phyloP scores from a whole-genome alignment of 2,888 invertebrate genomes.

The Tipula confusa region DNA sequence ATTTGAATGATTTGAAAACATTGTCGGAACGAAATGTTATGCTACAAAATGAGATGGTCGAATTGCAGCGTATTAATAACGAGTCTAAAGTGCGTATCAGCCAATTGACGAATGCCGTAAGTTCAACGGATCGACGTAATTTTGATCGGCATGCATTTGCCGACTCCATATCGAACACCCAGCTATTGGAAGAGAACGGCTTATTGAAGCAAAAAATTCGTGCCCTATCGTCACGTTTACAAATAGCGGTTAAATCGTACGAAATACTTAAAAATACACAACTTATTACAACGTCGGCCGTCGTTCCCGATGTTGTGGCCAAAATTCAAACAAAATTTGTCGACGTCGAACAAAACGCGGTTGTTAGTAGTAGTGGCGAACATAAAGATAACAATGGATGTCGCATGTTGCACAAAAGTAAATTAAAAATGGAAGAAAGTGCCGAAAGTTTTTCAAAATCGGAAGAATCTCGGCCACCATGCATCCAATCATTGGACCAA shows the following conservation, averaged over 20 bases:
- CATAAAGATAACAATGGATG: neutral
- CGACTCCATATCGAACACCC: neutral
- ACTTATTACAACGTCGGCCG: neutral
- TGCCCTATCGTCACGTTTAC: neutral
- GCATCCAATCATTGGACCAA: neutral
- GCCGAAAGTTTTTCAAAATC: conserved; percentile 14
- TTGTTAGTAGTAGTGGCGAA: neutral
- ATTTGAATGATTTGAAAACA: neutral
- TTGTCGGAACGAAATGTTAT: neutral
- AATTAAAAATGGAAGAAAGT: conserved; percentile 26
- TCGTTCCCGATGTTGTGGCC: neutral
- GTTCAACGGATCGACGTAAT: neutral
- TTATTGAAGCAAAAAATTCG: neutral
- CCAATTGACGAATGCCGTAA: neutral
- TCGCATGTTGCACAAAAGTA: neutral
- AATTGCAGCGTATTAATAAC: neutral
- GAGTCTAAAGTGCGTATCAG: neutral
- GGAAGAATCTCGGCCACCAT: neutral
- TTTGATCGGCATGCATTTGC: neutral
- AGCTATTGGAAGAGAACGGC: neutral
- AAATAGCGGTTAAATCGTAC: conserved; percentile 4
- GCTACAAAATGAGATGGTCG: neutral
- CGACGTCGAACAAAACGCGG: neutral
- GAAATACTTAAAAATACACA: conserved; percentile 1
- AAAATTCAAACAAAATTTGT: neutral